Evolutionary conservation across 1,140 invertebrate genomes (phyloP).

Genomic region (Aphis craccivora): DNA sequence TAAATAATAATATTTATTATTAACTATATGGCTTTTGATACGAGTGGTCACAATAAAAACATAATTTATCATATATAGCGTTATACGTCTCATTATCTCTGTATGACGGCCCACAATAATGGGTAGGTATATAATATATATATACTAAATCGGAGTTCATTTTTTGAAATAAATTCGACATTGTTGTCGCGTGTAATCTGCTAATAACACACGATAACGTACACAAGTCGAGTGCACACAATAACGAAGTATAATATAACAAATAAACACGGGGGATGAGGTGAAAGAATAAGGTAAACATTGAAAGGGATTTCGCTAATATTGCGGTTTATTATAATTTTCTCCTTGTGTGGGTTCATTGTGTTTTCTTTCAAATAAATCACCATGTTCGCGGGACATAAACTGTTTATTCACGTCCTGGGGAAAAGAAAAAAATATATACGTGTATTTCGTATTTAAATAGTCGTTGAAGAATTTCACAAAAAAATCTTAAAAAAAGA

Average conservation of each 20-base stretch:
- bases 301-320: conserved; percentile 39
- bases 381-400: background rate
- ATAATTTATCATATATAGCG: conserved; percentile 45
- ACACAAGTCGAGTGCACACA: conserved; percentile 49
- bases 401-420: conserved; percentile 49
- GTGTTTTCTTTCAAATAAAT: conserved; percentile 45
- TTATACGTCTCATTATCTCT: conserved; percentile 26
- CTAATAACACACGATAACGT: conserved; percentile 39
- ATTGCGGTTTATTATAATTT: conserved; percentile 47
- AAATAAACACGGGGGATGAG: conserved; percentile 35
- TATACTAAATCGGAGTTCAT: conserved; percentile 30
- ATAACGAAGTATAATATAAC: conserved; percentile 12
- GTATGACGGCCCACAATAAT: background rate
- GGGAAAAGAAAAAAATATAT: background rate
- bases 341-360: conserved; percentile 45
- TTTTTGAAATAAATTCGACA: background rate
- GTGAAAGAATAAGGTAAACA: conserved; percentile 43
- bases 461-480: conserved; percentile 26
- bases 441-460: background rate
- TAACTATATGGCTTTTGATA: background rate
- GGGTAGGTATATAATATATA: background rate
- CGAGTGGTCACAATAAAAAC: conserved; percentile 51
- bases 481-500: conserved; percentile 41
- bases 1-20: background rate
- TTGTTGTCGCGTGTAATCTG: conserved; percentile 32